Base-by-base conservation (phyloP, 2,113 vertebrate genomes). In the Spheniscus mendiculus region DNA sequence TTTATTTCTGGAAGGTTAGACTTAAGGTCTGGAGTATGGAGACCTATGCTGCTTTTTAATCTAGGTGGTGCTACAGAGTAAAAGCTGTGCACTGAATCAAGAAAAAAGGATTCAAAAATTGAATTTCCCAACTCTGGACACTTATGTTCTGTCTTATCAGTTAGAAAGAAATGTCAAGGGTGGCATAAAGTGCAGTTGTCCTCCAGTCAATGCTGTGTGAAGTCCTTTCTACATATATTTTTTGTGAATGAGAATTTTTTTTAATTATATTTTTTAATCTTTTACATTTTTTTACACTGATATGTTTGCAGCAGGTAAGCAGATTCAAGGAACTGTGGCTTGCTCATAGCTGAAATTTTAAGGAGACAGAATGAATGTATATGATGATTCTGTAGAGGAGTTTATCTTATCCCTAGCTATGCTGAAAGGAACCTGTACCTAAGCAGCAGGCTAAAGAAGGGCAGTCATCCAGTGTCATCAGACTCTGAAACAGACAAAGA, bases 251-350 rank as follows among this genome's bases (percentile, higher is more conserved):
- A 2, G 4, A 42, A 15, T 21, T 65, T 25, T 58, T 86, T 12
- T 0, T 1, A 66, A 29, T 50, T 45, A 5, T 5, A 0, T n/a
- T 40, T 89, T 94, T 47, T 20, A 44, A 42, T 2, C 2, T n/a
- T 45, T 84, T 32, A 32, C 6, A 1, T 25, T 47, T 55, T 34
- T 83, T 79, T 56, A 52, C 25, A 40, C 11, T 50, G 3, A 4
- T 65, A 36, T 7, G 12, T 18, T 69, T 91, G 44, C 26, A 89
- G 21, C 12, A 56, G 25, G 15, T 36, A 83, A 88, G 38, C 17
- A 90, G 34, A 26, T 30, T 71, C 56, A 59, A 88, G 16, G 8
- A 67, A 52, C n/a, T 66, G 22, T 87, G 13, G 8, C 10, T 84
- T 84, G 16, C 27, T 40, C 8, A 10, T 10, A 90, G 52, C 26